Evolutionary conservation across 2,888 invertebrate genomes (phyloP), one percentile per base, ranked within the genome.

Genomic region (Tenthredo mesomela): DNA sequence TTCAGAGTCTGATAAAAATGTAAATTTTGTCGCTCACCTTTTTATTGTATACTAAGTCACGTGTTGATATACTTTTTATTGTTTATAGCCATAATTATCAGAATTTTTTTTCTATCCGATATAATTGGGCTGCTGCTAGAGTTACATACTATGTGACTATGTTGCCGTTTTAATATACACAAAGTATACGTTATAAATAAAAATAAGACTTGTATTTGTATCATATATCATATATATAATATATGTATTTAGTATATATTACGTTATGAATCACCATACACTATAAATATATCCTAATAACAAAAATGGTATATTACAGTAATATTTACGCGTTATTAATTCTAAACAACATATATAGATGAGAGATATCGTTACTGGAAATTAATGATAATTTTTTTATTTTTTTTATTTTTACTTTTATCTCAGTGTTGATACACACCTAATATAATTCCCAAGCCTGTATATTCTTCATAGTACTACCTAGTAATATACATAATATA

Each of bases 21-120:
- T 33, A 33, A 29, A 61, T 25, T 9, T 61, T 61, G n/a, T 61
- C 4, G 4, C 0, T 61, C 10, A 21, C 10, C 25, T n/a, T n/a
- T 61, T 25, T 61, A 25, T 61, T 25, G 9, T 61, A 25, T 25
- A n/a, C n/a, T n/a, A n/a, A 61, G 25, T 61, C 61, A 61, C 61
- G 61, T 25, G 61, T 25, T 29, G 61, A 12, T 25, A 61, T 61
- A 21, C 61, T 2, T 25, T 12, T 61, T 7, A 54, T 50, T 6
- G n/a, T 61, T 61, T 61, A 21, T 61, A 61, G 61, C 61, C 61
- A 25, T 25, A 29, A 61, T 61, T 61, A 61, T 61, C 61, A 61
- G 25, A 61, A 61, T 29, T 61, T 61, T 61, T 10, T 1, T 61
- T 10, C 0, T 10, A 21, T 61, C 25, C 25, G 12, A 61, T n/a